Base-by-base conservation (phyloP, 2,113 vertebrate species). In the Myrmecophaga tridactyla region DNA sequence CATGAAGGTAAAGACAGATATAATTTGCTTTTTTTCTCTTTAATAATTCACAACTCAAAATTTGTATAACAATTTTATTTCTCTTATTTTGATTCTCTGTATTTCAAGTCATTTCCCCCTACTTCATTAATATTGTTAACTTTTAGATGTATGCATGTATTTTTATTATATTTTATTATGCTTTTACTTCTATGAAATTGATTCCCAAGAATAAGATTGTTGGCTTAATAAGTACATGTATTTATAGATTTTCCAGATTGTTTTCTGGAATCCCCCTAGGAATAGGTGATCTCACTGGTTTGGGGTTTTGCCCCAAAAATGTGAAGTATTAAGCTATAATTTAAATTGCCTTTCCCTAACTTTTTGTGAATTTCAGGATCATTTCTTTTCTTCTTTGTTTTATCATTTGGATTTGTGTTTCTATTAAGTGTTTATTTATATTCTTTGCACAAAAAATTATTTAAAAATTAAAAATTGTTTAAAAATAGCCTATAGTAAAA, bases 351-450 rank as follows among this genome's bases (percentile, higher is more conserved):
- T 80, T 94, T 85, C 23, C n/a, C 25, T 48, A 29, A 36, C 17
- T 31, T 69, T 80, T 86, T 94, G 8, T 70, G 48, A 85, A 87
- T 78, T 85, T 58, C 5, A 31, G 4, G 2, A 18, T 46, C 56
- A 95, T 72, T 80, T 89, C 18, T 96, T 72, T 78, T 91, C 20
- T 72, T 86, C 27, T 89, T 91, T 48, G 4, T 72, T 94, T 94
- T 92, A 6, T 13, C 23, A n/a, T 70, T 92, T 90, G 29, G 29
- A 53, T 91, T 81, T 92, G 76, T 34, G 86, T 84, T 89, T 73
- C 69, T 83, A 29, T 41, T 53, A 90, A 56, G 7, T 48, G 20
- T 18, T 80, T 94, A 88, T 62, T 91, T 4, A 48, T 56, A 69
- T 46, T 18, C 3, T 89, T 67, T 65, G 3, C 36, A 93, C 73